Conservation (phyloP, 2,888 invertebrate genomes). For the Campoplex capitator region DNA sequence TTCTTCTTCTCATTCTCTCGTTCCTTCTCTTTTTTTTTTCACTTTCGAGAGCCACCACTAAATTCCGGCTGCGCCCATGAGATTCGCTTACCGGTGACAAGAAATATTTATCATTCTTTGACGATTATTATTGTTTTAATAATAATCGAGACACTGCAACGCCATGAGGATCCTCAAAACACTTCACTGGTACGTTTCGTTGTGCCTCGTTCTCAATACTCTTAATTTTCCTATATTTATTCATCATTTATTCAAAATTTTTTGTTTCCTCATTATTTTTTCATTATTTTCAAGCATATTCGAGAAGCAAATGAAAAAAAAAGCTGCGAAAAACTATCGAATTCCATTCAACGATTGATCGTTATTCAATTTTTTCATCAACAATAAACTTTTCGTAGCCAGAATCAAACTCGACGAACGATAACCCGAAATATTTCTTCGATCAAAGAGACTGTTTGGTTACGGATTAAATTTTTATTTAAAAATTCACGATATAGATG, state of each 20-base stretch:
- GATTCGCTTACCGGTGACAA: slow-evolving; percentile 66
- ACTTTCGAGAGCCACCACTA: slow-evolving; percentile 52
- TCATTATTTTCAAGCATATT: neutral
- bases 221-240: neutral
- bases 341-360: neutral
- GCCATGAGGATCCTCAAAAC: slow-evolving; percentile 85
- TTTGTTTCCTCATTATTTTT: neutral
- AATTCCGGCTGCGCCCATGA: slow-evolving; percentile 69
- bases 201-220: neutral
- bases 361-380: neutral
- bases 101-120: slow-evolving; percentile 48
- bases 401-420: neutral
- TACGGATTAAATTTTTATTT: slow-evolving; percentile 51
- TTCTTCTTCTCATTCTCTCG: slow-evolving; percentile 4
- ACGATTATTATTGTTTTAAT: slow-evolving; percentile 50
- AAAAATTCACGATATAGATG: neutral
- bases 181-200: slow-evolving; percentile 82
- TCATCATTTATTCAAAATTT: neutral
- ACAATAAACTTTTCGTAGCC: neutral
- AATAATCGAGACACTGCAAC: slow-evolving; percentile 73
- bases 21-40: slow-evolving; percentile 22
- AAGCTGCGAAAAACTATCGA: no score
- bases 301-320: no score
- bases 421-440: slow-evolving; percentile 12
- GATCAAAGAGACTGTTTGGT: slow-evolving; percentile 10